phyloP scores from a whole-genome alignment of 2,797 vertebrate species.

The Malacoctenus gilli region DNA sequence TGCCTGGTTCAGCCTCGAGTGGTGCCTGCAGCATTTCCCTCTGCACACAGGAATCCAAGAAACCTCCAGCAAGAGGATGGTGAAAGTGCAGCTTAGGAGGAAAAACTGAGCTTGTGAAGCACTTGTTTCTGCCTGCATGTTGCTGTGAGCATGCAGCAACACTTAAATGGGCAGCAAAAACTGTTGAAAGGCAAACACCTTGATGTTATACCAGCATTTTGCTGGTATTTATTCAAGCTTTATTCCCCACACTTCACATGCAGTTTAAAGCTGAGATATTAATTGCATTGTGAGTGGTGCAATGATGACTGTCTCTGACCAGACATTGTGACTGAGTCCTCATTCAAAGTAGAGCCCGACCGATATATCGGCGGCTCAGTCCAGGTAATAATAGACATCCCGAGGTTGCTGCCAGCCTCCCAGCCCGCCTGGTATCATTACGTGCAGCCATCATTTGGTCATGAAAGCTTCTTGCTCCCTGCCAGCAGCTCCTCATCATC shows the following conservation, averaged over 20 bases:
- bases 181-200: neutral
- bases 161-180: slow-evolving; percentile 2
- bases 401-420: neutral
- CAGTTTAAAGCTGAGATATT: neutral
- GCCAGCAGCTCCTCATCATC: slow-evolving; percentile 7
- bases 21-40: neutral
- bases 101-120: neutral
- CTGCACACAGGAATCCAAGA: neutral
- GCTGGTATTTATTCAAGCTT: neutral
- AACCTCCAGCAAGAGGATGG: neutral
- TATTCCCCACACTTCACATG: neutral
- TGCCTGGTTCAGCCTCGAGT: slow-evolving; percentile 7
- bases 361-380: no score
- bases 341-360: neutral
- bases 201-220: neutral
- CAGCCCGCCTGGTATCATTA: no score
- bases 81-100: neutral
- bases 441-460: no score
- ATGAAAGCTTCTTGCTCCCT: slow-evolving; percentile 15
- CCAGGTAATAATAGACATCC: neutral
- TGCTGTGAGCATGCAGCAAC: neutral
- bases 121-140: neutral
- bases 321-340: neutral
- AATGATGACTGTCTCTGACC: neutral
- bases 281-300: neutral